These are phyloP conservation scores for Caradrina kadenii DNA, from an alignment of 2,888 invertebrate genomes.

Conservation along the genomic window DNA sequence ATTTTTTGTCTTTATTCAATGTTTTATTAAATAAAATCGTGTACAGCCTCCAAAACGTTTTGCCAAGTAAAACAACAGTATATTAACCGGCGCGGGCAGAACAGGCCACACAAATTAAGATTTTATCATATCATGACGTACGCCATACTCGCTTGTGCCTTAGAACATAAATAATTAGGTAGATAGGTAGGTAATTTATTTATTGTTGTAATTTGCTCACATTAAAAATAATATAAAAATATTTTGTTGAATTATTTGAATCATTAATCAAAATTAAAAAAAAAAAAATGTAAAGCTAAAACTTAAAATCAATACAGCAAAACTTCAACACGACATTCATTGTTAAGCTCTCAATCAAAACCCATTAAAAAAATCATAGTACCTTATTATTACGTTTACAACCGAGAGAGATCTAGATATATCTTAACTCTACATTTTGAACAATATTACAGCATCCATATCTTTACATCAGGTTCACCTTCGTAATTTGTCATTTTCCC, in stretches of 20 bases:
- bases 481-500: conserved; percentile 85
- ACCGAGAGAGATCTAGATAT: conserved; percentile 71
- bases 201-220: conserved; percentile 45
- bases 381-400: not conserved
- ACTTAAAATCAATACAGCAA: accelerated
- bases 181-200: conserved; percentile 48
- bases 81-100: conserved; percentile 70
- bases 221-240: conserved; percentile 12
- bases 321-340: not conserved
- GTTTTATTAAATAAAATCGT: conserved; percentile 54
- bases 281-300: too few relatives aligned
- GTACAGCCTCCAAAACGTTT: conserved; percentile 59
- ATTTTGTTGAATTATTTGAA: not conserved
- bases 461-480: conserved; percentile 79
- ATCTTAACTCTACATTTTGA: conserved; percentile 72
- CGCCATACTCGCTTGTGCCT: conserved; percentile 63
- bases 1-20: conserved; percentile 30
- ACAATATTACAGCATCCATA: conserved; percentile 69
- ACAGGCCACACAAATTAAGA: conserved; percentile 83
- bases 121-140: conserved; percentile 77
- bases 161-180: conserved; percentile 64
- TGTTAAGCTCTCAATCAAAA: conserved; percentile 10
- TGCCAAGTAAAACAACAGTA: conserved; percentile 66
- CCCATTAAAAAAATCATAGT: conserved; percentile 8
- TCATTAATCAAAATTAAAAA: too few relatives aligned